Evolutionary conservation across 2,888 invertebrate species (phyloP), one percentile per base, ranked within the genome.

Genomic region (Caenorhabditis angaria): DNA sequence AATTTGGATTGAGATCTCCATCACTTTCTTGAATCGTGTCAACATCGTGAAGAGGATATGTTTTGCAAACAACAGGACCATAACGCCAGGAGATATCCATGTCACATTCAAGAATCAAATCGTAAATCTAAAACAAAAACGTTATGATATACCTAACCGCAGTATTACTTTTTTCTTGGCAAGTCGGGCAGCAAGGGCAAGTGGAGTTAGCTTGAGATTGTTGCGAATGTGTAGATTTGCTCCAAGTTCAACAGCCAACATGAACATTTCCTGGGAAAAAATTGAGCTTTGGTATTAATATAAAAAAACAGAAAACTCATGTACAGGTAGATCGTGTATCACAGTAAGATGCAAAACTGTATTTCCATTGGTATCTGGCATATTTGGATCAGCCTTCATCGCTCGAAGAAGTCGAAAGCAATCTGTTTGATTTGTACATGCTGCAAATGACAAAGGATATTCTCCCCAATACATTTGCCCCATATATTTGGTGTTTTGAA

Each of bases 381-480:
- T 92, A 88, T 97, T 93, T 0, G 96, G 95, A 89, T 97, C 92
- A 0, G 96, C 97, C 24, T 95, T 96, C 87, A 94, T 92, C 0
- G 96, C 94, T 65, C 97, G 89, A 82, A 99, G 93, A 83, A 99
- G 90, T 0, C 97, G 91, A 86, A 95, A 97, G 88, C 95, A 96
- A 88, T 99, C 97, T 88, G 97, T 96, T 88, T 97, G 97, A 0
- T 94, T 94, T 4, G 97, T 90, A 85, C 97, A 97, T 0, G 97
- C 97, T 0, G 97, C 95, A 89, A 99, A 97, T 76, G 93, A 93
- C 55, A 97, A 89, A 0, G 97, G 96, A 89, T 95, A 97, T 89
- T 99, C 97, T 24, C 97, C 97, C 95, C 97, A 97, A 88, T 99
- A 99, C 1, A 96, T 95, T 88, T 95, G 95, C 93, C 93, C 94